These are phyloP conservation scores for Pteropus rufus DNA, from an alignment of 2,797 vertebrate genomes.

Conservation along the genomic window DNA sequence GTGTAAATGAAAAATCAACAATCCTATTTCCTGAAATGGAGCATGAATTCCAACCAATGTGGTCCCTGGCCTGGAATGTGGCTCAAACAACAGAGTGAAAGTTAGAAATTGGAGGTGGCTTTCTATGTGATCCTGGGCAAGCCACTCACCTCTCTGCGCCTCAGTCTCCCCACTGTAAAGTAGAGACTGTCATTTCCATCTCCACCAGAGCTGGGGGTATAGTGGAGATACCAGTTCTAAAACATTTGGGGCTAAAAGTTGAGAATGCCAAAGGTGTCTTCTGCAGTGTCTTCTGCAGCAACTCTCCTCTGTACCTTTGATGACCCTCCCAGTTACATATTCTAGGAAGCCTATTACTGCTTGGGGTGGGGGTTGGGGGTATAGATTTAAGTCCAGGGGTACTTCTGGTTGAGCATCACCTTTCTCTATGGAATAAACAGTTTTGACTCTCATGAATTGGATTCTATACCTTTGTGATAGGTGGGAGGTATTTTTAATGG, in stretches of 20 bases:
- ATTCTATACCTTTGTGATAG: not conserved
- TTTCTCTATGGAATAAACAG: not conserved
- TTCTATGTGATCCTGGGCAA: not conserved
- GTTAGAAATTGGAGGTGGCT: not conserved
- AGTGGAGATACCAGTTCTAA: not conserved
- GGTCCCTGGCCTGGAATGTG: not conserved
- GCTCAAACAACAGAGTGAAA: not conserved
- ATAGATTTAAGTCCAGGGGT: not conserved
- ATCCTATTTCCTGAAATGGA: not conserved
- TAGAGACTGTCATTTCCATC: not conserved
- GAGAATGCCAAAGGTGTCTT: not conserved
- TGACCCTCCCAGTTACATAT: not conserved
- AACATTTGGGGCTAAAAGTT: not conserved
- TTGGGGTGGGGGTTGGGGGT: too few species aligned
- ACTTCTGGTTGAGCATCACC: not conserved
- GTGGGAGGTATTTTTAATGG: not conserved
- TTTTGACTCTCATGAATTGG: not conserved
- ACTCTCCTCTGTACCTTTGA: not conserved
- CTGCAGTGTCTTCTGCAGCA: not conserved
- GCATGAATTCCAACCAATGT: not conserved
- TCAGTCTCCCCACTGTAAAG: not conserved
- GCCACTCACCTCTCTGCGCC: not conserved
- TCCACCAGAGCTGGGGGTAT: not conserved
- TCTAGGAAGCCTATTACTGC: not conserved
- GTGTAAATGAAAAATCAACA: slow-evolving; percentile 63